These are phyloP conservation scores for Dipodomys spectabilis DNA, from an alignment of 2,113 vertebrate genomes.

Conservation along the genomic window DNA sequence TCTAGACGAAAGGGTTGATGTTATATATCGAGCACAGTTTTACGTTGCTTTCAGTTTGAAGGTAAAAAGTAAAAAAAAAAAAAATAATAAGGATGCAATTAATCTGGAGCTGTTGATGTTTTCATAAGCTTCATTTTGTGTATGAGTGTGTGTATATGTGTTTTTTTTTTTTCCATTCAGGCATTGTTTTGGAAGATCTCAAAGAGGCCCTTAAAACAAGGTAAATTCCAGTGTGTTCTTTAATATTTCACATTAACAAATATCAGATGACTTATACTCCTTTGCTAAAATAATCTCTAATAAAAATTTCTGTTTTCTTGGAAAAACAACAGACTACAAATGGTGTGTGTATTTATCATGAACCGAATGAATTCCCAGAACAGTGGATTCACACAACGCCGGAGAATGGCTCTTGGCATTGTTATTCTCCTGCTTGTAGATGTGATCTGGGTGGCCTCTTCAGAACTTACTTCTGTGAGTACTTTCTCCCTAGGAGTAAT, in stretches of 20 bases:
- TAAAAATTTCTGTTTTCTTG: conserved; percentile 49
- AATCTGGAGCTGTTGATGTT: not conserved
- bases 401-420: conserved; percentile 94
- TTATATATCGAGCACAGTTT: not conserved
- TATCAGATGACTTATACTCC: not conserved
- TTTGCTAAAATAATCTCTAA: conserved; percentile 43
- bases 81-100: not conserved
- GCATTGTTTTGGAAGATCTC: conserved; percentile 64
- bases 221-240: not conserved
- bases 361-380: conserved; percentile 94
- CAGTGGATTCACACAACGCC: conserved; percentile 90
- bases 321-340: conserved; percentile 83
- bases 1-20: not conserved
- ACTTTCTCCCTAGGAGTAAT: not conserved
- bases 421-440: conserved; percentile 96
- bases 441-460: conserved; percentile 98
- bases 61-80: not conserved
- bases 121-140: conserved; percentile 13
- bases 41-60: not conserved
- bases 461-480: conserved; percentile 97
- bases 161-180: not conserved
- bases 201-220: conserved; percentile 61
- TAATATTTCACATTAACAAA: not conserved
- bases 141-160: not conserved
- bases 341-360: conserved; percentile 96